Conservation (phyloP, 2,113 vertebrate genomes). For the Salvelinus namaycush region DNA sequence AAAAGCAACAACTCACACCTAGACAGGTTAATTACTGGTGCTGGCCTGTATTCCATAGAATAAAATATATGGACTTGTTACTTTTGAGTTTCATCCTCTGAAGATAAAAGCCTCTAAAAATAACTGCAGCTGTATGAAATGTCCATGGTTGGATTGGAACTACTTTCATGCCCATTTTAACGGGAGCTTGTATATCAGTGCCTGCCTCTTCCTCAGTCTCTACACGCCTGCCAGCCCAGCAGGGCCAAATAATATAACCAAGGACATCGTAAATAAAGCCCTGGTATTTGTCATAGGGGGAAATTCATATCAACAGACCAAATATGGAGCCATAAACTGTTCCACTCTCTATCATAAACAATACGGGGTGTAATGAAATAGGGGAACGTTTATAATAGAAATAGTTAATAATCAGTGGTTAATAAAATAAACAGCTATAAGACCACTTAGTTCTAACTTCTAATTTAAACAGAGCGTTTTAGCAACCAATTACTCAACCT, state of each 20-base stretch:
- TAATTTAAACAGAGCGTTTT: neutral
- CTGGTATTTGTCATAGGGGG: neutral
- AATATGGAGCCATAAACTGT: constrained; percentile 14
- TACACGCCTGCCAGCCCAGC: neutral
- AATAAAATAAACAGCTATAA: neutral
- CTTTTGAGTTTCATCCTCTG: too few species aligned
- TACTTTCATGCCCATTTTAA: neutral
- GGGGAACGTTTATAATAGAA: neutral
- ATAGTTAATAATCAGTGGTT: neutral
- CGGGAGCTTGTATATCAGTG: neutral
- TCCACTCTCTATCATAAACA: neutral
- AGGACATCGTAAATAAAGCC: neutral
- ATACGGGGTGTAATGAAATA: neutral
- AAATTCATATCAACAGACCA: neutral
- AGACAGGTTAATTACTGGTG: too few species aligned
- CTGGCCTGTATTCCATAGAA: too few species aligned
- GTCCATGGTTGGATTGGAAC: neutral
- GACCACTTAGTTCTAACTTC: neutral
- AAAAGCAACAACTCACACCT: too few species aligned
- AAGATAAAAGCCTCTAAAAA: neutral
- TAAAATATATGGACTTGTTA: too few species aligned
- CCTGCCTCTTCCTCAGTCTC: neutral
- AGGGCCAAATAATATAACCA: constrained; percentile 13
- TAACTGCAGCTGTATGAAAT: neutral
- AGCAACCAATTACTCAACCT: neutral